phyloP scores from a whole-genome alignment of 2,888 invertebrate species.

The Portevinia maculata region DNA sequence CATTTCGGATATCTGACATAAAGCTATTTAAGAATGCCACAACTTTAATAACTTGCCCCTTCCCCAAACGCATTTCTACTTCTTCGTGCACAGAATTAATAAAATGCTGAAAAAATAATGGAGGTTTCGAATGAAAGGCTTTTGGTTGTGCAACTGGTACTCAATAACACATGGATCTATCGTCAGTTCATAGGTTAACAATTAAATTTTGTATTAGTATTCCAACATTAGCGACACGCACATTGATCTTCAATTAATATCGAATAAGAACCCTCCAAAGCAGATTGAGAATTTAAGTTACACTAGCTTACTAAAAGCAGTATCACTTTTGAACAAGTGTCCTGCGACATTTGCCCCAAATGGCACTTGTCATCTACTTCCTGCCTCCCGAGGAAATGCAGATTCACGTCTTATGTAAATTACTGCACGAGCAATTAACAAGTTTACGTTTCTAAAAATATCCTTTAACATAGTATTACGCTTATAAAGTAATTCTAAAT shows the following conservation, averaged over 20 bases:
- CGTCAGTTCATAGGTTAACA: neutral
- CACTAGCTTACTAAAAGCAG: too few relatives aligned
- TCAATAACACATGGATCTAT: neutral
- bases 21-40: neutral
- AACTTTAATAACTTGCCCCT: neutral
- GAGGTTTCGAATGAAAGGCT: neutral
- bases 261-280: neutral
- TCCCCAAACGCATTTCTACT: neutral
- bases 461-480: slow-evolving; percentile 2
- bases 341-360: neutral
- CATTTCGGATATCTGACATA: slow-evolving; percentile 18
- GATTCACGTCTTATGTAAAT: neutral
- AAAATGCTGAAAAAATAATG: too few relatives aligned
- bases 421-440: slow-evolving; percentile 14
- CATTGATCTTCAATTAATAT: slow-evolving; percentile 26
- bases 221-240: slow-evolving; percentile 28
- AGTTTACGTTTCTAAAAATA: slow-evolving; percentile 28
- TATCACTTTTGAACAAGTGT: too few relatives aligned
- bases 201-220: slow-evolving; percentile 28
- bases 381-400: neutral
- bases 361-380: neutral
- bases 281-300: too few relatives aligned
- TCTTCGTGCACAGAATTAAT: neutral
- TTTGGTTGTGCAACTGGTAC: slow-evolving; percentile 1
- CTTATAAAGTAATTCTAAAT: slow-evolving; percentile 29